Percentiles rank a stretch among this genome's conserved stretches.
phyloP scores from a whole-genome alignment of 2,113 vertebrate species.

The Gasterosteus aculeatus region DNA sequence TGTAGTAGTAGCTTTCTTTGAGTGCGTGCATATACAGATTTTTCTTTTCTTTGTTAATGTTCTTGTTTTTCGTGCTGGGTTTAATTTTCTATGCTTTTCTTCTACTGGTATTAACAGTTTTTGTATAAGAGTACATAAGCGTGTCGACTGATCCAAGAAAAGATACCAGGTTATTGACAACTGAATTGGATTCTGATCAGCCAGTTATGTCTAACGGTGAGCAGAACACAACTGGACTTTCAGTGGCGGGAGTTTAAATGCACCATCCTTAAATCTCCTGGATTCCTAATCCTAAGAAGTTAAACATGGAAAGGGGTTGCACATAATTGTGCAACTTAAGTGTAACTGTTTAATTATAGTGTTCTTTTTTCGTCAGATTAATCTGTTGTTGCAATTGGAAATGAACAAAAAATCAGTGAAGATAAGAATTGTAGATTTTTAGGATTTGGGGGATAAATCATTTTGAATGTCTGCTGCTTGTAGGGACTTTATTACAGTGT shows the following conservation, averaged over 20 bases:
- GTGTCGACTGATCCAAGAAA: slow-evolving; percentile 23
- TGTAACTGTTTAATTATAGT: background rate
- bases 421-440: slow-evolving; percentile 17
- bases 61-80: slow-evolving; percentile 3
- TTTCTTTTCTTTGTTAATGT: slow-evolving; percentile 7
- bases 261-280: slow-evolving; percentile 28
- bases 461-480: slow-evolving; percentile 4
- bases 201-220: slow-evolving; percentile 28
- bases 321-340: slow-evolving; percentile 30
- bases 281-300: slow-evolving; percentile 27
- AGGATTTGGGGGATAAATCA: slow-evolving; percentile 1
- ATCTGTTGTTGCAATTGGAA: slow-evolving; percentile 5
- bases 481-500: slow-evolving; percentile 20
- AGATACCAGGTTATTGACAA: background rate
- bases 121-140: slow-evolving; percentile 9
- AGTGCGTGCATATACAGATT: background rate
- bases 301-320: slow-evolving; percentile 30
- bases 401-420: slow-evolving; percentile 8
- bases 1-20: slow-evolving; percentile 25
- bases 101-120: background rate
- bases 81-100: slow-evolving; percentile 15
- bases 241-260: slow-evolving; percentile 38
- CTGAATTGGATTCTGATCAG: background rate
- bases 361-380: slow-evolving; percentile 7
- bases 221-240: slow-evolving; percentile 14